Conservation (phyloP, 2,113 vertebrate genomes). For the Colaptes auratus region DNA sequence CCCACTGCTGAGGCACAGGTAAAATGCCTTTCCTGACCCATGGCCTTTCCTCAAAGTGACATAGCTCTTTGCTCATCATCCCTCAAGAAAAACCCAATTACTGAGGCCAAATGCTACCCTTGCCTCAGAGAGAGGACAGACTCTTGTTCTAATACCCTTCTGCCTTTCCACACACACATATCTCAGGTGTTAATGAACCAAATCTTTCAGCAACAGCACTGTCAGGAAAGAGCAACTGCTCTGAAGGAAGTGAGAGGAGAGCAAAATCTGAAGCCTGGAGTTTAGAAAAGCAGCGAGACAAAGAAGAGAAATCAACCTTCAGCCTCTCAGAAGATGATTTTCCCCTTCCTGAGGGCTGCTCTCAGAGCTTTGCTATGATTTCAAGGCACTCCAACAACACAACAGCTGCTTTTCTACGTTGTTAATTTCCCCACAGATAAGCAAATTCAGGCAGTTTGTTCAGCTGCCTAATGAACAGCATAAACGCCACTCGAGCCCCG, state of each 20-base stretch:
- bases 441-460: neutral
- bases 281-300: neutral
- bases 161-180: neutral
- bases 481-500: neutral
- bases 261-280: neutral
- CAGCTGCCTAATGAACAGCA: neutral
- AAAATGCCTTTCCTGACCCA: neutral
- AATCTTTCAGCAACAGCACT: neutral
- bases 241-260: neutral
- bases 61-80: neutral
- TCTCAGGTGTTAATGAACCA: neutral
- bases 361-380: neutral
- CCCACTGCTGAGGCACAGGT: neutral
- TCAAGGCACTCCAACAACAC: neutral
- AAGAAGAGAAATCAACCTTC: neutral
- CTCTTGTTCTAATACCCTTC: neutral
- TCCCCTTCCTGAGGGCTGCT: neutral
- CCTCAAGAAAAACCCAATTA: neutral
- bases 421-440: conserved; percentile 4
- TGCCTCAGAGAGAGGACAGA: neutral
- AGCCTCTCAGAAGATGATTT: neutral
- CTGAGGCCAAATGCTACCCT: neutral
- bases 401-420: neutral
- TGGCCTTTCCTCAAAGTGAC: neutral
- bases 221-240: neutral